Conservation (phyloP, 2,888 invertebrate genomes). For the Lasioglossum pauxillum region DNA sequence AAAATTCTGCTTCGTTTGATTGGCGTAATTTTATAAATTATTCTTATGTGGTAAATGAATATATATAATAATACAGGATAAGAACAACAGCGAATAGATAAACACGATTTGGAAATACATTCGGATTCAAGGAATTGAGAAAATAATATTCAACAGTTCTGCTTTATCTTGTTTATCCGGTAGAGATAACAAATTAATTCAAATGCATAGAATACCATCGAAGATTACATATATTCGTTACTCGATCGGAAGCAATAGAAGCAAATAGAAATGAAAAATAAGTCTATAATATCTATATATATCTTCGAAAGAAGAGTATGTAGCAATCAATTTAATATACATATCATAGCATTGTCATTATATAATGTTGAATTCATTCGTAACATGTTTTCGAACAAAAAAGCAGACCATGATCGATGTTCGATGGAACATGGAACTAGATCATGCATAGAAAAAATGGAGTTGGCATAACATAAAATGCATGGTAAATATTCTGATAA, state of each 20-base stretch:
- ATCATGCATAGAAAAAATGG: not conserved
- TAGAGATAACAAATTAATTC: not conserved
- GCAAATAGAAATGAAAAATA: not conserved
- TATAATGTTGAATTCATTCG: slow-evolving; percentile 10
- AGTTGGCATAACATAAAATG: slow-evolving; percentile 1
- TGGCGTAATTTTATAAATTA: slow-evolving; percentile 47
- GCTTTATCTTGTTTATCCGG: not conserved
- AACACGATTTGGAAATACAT: not conserved
- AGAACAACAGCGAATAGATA: not conserved
- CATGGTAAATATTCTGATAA: not conserved
- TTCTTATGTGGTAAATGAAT: slow-evolving; percentile 21
- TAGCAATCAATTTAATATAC: not conserved
- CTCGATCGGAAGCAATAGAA: not conserved
- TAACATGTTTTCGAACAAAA: not conserved
- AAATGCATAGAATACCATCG: not conserved
- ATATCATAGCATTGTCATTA: slow-evolving; percentile 10
- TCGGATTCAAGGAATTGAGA: not conserved
- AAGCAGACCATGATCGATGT: not conserved
- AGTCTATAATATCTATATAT: not conserved
- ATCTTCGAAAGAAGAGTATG: not conserved
- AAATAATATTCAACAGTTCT: not conserved
- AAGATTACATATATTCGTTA: not conserved
- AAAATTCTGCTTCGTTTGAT: slow-evolving; percentile 34
- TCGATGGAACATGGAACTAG: not conserved
- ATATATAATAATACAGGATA: not conserved